Percentiles rank a stretch among this genome's conserved stretches.
These are phyloP conservation scores for Diceros bicornis DNA, from an alignment of 2,797 vertebrate species.

Conservation along the genomic window DNA sequence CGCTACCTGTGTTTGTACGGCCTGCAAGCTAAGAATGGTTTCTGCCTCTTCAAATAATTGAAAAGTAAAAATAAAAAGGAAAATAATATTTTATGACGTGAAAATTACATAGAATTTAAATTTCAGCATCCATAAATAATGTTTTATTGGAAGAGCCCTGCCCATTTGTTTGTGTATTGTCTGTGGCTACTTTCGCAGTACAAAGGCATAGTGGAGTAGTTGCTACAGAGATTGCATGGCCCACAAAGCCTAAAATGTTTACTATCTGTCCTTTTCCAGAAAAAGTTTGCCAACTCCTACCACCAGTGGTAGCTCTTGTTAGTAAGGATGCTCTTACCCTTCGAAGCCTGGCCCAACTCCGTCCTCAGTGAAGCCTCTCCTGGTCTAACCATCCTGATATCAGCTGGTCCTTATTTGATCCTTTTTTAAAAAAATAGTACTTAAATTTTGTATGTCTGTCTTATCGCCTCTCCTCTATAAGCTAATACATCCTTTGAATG, in stretches of 20 bases:
- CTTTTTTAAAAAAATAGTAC: background rate
- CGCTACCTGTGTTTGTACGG: background rate
- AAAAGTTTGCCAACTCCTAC: background rate
- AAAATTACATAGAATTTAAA: background rate
- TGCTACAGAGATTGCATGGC: background rate
- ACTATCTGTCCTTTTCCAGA: background rate
- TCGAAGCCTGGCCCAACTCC: background rate
- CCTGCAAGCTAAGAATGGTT: background rate
- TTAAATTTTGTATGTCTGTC: conserved; percentile 39
- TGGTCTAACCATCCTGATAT: background rate
- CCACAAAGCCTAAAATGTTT: background rate
- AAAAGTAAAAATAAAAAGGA: background rate
- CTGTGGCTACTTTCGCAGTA: background rate
- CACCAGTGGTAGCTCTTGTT: background rate
- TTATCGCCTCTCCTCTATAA: conserved; percentile 7
- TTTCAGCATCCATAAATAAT: background rate
- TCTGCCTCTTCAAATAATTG: background rate
- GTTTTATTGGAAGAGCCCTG: background rate
- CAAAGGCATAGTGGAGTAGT: background rate
- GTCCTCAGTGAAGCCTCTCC: background rate
- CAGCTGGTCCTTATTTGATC: background rate
- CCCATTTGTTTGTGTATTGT: accelerated
- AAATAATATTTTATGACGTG: background rate
- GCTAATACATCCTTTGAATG: conserved; percentile 44
- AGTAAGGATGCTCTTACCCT: background rate